Conservation (phyloP, 2,888 invertebrate genomes). For the Acronicta aceris region DNA sequence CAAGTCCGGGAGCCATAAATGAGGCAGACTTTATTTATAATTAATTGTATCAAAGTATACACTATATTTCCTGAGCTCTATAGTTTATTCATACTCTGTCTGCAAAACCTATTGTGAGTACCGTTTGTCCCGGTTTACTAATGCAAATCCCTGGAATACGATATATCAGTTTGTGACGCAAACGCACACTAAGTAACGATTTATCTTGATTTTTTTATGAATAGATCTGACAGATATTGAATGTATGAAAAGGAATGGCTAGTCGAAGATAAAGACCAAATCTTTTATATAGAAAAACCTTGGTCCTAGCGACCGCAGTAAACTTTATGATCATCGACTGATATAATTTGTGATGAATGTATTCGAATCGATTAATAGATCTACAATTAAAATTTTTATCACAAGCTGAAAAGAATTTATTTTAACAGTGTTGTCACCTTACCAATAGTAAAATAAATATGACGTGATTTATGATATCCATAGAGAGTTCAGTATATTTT, state of each 20-base stretch:
- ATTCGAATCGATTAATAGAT: no score
- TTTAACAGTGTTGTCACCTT: neutral
- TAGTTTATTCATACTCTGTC: constrained; percentile 21
- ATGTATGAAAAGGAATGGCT: constrained; percentile 1
- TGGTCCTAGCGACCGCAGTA: neutral
- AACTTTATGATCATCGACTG: neutral
- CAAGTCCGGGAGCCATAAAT: no score
- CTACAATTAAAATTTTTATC: neutral
- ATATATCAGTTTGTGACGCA: constrained; percentile 55
- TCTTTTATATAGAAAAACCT: neutral
- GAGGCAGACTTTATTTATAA: no score
- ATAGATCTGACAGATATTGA: constrained; percentile 34
- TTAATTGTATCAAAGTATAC: no score
- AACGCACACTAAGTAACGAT: constrained; percentile 43
- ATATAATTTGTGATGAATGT: neutral
- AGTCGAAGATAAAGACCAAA: constrained; percentile 3
- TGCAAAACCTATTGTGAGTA: constrained; percentile 29
- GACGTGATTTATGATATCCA: constrained; percentile 15
- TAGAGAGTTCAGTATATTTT: constrained; percentile 8
- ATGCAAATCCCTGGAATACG: constrained; percentile 52
- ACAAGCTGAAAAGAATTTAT: neutral
- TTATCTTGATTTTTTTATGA: constrained; percentile 38
- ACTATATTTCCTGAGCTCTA: constrained; percentile 7
- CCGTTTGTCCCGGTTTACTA: constrained; percentile 44
- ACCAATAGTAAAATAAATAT: constrained; percentile 5